Conservation (phyloP, 2,797 vertebrate species). For the Gobionotothen gibberifrons region DNA sequence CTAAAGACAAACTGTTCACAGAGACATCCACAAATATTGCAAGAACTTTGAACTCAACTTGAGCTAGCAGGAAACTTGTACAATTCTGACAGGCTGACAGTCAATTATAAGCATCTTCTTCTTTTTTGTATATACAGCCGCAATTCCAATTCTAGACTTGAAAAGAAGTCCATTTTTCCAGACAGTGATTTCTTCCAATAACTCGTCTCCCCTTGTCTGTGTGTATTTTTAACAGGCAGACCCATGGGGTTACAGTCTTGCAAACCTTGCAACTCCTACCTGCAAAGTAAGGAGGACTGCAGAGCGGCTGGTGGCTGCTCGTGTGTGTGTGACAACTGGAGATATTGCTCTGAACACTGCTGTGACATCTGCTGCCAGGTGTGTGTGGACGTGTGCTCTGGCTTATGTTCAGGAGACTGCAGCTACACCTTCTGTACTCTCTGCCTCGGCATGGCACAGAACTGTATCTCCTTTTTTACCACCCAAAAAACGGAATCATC, state of each 20-base stretch:
- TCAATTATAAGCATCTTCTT: conserved; percentile 71
- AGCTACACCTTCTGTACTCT: conserved; percentile 78
- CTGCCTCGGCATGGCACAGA: conserved; percentile 61
- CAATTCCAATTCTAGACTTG: conserved; percentile 51
- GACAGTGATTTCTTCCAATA: conserved; percentile 67
- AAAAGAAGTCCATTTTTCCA: conserved; percentile 63
- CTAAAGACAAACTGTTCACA: conserved; percentile 51
- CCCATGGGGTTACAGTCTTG: conserved; percentile 75
- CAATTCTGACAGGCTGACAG: conserved; percentile 67
- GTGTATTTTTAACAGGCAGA: conserved; percentile 59
- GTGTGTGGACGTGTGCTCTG: conserved; percentile 71
- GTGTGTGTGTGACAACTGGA: conserved; percentile 50
- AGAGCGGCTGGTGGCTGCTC: conserved; percentile 34
- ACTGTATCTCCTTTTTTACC: conserved; percentile 50
- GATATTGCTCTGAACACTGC: conserved; percentile 73
- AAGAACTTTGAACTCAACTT: conserved; percentile 50
- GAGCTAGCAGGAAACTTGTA: conserved; percentile 41
- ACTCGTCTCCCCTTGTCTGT: conserved; percentile 47
- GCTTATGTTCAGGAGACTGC: conserved; percentile 77
- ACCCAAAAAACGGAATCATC: conserved; percentile 31
- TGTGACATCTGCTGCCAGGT: conserved; percentile 83
- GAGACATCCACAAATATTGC: conserved; percentile 31
- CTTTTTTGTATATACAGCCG: conserved; percentile 51
- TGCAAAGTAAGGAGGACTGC: conserved; percentile 58
- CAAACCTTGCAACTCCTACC: conserved; percentile 66